Evolutionary conservation across 2,888 invertebrate species (phyloP).

Genomic region (Erebia epiphron): DNA sequence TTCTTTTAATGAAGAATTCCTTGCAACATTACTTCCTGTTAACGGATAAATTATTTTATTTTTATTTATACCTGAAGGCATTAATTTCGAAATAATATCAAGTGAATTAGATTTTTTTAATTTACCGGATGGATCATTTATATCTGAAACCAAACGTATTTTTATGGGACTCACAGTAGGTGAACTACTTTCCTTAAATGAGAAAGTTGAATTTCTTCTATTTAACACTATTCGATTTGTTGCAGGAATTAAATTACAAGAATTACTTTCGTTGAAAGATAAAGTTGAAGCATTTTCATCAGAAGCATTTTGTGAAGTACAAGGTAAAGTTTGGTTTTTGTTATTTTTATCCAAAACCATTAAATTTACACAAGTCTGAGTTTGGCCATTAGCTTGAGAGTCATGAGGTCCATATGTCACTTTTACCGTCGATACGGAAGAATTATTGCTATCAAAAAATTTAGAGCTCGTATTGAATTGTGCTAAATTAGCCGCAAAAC

Average conservation of each 20-base stretch:
- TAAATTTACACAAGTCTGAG: constrained; percentile 19
- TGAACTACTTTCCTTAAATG: neutral
- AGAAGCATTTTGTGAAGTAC: neutral
- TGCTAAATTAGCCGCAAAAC: constrained; percentile 18
- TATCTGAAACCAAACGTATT: neutral
- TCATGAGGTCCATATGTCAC: neutral
- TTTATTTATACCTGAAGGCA: neutral
- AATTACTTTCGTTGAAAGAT: neutral
- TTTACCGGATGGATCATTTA: neutral
- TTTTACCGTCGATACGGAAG: neutral
- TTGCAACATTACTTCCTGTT: neutral
- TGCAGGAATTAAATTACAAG: neutral
- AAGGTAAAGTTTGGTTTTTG: neutral
- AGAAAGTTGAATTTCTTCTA: neutral
- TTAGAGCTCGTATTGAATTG: constrained; percentile 1
- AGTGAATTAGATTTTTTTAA: neutral
- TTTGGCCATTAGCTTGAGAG: constrained; percentile 10
- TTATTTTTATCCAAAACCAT: constrained; percentile 8
- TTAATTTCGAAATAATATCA: neutral
- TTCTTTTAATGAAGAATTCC: neutral
- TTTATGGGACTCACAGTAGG: neutral
- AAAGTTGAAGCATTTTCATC: neutral
- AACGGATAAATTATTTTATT: neutral
- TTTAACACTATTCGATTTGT: neutral
- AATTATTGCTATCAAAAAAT: neutral